phyloP scores from a whole-genome alignment of 2,113 vertebrate genomes.

The Daubentonia madagascariensis region DNA sequence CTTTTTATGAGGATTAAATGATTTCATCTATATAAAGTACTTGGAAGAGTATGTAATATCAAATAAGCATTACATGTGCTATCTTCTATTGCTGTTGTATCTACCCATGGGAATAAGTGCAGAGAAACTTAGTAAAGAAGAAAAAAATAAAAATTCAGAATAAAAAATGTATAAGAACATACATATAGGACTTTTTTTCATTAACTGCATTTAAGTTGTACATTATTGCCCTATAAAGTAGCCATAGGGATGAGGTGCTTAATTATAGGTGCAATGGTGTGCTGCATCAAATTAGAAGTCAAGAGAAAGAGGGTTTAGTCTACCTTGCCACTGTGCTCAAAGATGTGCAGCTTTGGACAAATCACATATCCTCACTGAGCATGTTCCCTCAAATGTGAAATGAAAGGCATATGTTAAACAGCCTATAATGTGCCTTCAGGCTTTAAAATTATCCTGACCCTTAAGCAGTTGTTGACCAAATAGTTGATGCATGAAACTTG shows the following conservation, averaged over 20 bases:
- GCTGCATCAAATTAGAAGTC: neutral
- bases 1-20: neutral
- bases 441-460: neutral
- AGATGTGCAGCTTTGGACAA: neutral
- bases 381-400: neutral
- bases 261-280: neutral
- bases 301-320: neutral
- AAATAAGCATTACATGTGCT: neutral
- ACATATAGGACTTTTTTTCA: neutral
- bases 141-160: neutral
- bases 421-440: neutral
- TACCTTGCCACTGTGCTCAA: neutral
- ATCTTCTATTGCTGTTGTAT: neutral
- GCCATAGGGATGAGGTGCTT: neutral
- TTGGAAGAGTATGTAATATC: neutral
- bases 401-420: neutral
- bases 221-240: neutral
- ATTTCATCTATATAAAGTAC: neutral
- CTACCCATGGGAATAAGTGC: neutral
- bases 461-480: neutral
- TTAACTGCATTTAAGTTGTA: neutral
- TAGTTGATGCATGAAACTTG: neutral
- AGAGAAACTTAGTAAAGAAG: neutral
- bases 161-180: neutral
- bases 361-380: neutral